Conservation (phyloP, 2,888 invertebrate genomes). For the Lymantria monacha region DNA sequence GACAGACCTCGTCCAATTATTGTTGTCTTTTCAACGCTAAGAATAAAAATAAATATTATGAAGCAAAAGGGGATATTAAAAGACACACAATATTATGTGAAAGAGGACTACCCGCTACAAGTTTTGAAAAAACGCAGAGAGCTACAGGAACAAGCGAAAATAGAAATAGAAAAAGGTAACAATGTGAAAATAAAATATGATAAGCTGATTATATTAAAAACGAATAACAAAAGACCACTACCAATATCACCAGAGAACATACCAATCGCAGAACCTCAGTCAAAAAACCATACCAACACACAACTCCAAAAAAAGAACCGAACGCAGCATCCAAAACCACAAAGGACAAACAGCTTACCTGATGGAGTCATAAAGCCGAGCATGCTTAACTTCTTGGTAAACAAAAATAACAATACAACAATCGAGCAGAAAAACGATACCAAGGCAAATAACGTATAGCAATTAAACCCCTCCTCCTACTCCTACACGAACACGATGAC, state of each 20-base stretch:
- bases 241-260: conserved; percentile 2
- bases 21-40: conserved; percentile 9
- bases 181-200: conserved; percentile 7
- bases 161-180: conserved; percentile 7
- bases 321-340: conserved; percentile 3
- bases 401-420: conserved; percentile 2
- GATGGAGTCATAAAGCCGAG: conserved; percentile 12
- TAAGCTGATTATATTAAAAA: conserved; percentile 8
- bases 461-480: conserved; percentile 3
- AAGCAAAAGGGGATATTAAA: conserved; percentile 8
- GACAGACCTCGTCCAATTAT: conserved; percentile 5
- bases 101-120: conserved; percentile 10
- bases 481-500: background rate
- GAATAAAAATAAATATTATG: conserved; percentile 11
- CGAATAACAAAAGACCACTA: conserved; percentile 4
- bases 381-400: too few relatives aligned
- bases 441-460: conserved; percentile 1
- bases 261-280: conserved; percentile 1
- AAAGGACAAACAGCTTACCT: conserved; percentile 11
- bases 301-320: conserved; percentile 11
- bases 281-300: conserved; percentile 3
- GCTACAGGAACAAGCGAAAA: conserved; percentile 7
- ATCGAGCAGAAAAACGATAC: background rate
- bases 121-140: conserved; percentile 11
- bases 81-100: too few relatives aligned